These are phyloP conservation scores for Endotricha flammealis DNA, from an alignment of 2,888 invertebrate genomes.

Conservation along the genomic window DNA sequence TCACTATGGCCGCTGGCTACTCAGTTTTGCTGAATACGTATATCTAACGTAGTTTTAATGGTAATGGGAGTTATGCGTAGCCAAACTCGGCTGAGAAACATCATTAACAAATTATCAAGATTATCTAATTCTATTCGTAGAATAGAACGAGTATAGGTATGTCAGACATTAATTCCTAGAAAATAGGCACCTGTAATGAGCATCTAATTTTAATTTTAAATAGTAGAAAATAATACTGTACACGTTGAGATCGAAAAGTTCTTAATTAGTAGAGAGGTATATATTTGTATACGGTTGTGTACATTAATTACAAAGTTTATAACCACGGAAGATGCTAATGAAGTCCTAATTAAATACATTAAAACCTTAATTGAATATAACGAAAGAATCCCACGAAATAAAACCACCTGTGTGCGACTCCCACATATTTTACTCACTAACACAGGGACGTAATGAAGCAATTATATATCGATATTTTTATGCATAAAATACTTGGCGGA, in stretches of 20 bases:
- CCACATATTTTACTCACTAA: slow-evolving; percentile 78
- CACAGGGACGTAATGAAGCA: slow-evolving; percentile 78
- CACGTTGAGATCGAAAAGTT: not conserved
- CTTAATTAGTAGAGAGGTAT: slow-evolving; percentile 2
- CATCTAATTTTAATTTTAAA: slow-evolving; percentile 1
- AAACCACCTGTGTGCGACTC: slow-evolving; percentile 66
- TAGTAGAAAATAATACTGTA: not conserved
- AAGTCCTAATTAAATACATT: slow-evolving; percentile 32
- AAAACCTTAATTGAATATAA: slow-evolving; percentile 24
- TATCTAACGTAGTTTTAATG: not conserved
- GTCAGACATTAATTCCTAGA: too few relatives aligned
- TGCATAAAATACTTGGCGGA: slow-evolving; percentile 76
- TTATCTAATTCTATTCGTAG: too few relatives aligned
- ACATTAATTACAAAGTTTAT: slow-evolving; percentile 20
- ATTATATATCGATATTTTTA: slow-evolving; percentile 79
- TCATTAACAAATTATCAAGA: too few relatives aligned
- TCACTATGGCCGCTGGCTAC: too few relatives aligned
- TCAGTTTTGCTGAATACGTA: not conserved
- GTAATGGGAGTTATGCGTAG: too few relatives aligned
- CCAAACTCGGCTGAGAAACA: too few relatives aligned
- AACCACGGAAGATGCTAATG: slow-evolving; percentile 27
- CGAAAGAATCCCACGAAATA: slow-evolving; percentile 23
- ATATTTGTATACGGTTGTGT: not conserved
- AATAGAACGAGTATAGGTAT: too few relatives aligned
- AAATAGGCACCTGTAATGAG: not conserved